Percentiles rank a stretch among this genome's conserved stretches.
These are phyloP conservation scores for Hemicrepidius hirtus DNA, from an alignment of 2,888 invertebrate genomes.

Conservation along the genomic window DNA sequence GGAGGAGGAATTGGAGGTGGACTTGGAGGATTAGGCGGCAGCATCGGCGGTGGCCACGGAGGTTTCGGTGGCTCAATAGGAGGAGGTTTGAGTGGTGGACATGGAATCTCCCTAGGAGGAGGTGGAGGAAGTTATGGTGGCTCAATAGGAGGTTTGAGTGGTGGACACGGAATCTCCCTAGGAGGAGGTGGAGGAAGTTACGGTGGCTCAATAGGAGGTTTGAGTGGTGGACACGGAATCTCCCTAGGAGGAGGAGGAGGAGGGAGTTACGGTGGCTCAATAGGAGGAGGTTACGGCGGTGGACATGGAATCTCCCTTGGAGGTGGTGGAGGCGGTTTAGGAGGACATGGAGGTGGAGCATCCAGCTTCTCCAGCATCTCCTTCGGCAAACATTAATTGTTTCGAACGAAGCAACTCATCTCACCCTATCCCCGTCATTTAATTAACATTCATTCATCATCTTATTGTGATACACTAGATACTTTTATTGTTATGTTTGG, in stretches of 20 bases:
- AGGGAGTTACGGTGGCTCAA: no score
- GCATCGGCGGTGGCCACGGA: slow-evolving; percentile 37
- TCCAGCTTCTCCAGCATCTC: slow-evolving; percentile 64
- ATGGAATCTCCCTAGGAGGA: slow-evolving; percentile 56
- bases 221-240: slow-evolving; percentile 58
- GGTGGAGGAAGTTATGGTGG: no score
- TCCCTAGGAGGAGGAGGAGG: slow-evolving; percentile 44
- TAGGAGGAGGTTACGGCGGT: slow-evolving; percentile 54
- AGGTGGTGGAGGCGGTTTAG: slow-evolving; percentile 55
- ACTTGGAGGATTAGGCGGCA: slow-evolving; percentile 46
- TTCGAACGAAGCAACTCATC: slow-evolving; percentile 28
- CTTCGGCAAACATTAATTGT: slow-evolving; percentile 60
- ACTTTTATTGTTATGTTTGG: slow-evolving; percentile 49
- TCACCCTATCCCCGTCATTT: slow-evolving; percentile 29
- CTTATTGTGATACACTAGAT: slow-evolving; percentile 55
- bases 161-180: slow-evolving; percentile 56
- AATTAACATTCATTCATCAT: slow-evolving; percentile 50
- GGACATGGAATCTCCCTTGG: slow-evolving; percentile 55
- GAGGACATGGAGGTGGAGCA: slow-evolving; percentile 56
- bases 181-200: slow-evolving; percentile 47
- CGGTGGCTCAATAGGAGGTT: no score
- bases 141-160: slow-evolving; percentile 47
- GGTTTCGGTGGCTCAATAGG: slow-evolving; percentile 33
- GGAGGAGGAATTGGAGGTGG: slow-evolving; percentile 52
- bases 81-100: slow-evolving; percentile 57